phyloP scores from a whole-genome alignment of 64 coral and sea anemone genomes.

The Dendrophyllia cribrosa region DNA sequence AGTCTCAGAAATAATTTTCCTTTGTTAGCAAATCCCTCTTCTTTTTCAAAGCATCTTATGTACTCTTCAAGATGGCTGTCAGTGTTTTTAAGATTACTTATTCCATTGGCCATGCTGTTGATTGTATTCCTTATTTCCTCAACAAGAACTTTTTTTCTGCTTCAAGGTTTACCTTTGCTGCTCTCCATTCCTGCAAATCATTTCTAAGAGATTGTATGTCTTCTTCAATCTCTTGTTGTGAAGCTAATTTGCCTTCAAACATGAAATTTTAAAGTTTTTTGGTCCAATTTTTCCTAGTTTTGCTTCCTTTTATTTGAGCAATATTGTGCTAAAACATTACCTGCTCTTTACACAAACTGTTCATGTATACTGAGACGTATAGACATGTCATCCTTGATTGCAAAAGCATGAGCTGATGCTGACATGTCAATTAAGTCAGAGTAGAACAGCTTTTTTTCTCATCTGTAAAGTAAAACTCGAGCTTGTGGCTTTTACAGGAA shows the following conservation, averaged over 20 bases:
- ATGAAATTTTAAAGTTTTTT: slow-evolving; percentile 21
- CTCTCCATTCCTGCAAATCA: slow-evolving; percentile 20
- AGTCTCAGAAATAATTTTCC: slow-evolving; percentile 21
- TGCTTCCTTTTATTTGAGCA: slow-evolving; percentile 6
- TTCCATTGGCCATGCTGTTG: background rate
- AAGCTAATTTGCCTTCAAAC: slow-evolving; percentile 15
- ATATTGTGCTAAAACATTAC: background rate
- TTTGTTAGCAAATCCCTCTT: background rate
- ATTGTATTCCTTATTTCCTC: slow-evolving; percentile 4
- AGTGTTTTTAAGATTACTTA: background rate
- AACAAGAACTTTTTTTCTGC: background rate
- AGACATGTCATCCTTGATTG: background rate
- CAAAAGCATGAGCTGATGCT: slow-evolving; percentile 12
- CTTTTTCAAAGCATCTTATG: slow-evolving; percentile 34
- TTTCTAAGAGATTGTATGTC: background rate
- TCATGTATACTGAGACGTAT: background rate
- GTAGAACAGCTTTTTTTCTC: background rate
- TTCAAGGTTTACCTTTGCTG: slow-evolving; percentile 11
- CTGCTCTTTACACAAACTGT: slow-evolving; percentile 25
- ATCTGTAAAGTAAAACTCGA: background rate
- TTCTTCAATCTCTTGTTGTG: slow-evolving; percentile 4
- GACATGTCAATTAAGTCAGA: slow-evolving; percentile 17
- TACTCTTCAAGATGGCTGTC: slow-evolving; percentile 40
- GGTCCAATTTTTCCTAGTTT: slow-evolving; percentile 18
- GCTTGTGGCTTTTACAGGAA: background rate